Base-by-base conservation (phyloP, 1,140 invertebrate species). In the Drosophila nannoptera region DNA sequence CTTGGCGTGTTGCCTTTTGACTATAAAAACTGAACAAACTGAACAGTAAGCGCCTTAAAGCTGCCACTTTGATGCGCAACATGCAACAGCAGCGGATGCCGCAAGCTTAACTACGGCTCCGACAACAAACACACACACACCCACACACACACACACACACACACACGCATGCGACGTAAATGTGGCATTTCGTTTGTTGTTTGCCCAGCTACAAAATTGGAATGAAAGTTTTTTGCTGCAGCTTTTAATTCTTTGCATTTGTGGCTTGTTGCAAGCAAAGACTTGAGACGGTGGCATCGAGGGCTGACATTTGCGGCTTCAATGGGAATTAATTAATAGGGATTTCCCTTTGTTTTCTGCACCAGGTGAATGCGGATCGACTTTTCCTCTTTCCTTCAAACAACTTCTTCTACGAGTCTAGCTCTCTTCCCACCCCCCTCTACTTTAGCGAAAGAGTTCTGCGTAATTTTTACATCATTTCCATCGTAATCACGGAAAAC, bases 121-220 rank as follows among this genome's bases (percentile, higher is more conserved):
- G 54, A 55, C 68, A 61, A 45, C 63, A 73, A 53, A 75, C 63
- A 53, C 55, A 8, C 50, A 9, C 33, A 22, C 50, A 42, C 38
- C n/a, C 53, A 43, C 29, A 9, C 53, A 32, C 38, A 8, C 52
- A 12, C 36, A 8, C 52, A 42, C 8, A 42, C 36, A 54, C 33
- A 53, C 33, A 38, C n/a, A n/a, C 16, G 29, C 78, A 80, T 70
- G 75, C 74, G 76, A 80, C 80, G 80, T 77, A 68, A 80, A 73
- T 84, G 69, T 76, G 84, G 80, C 66, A 80, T 83, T 82, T 9
- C 67, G 80, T 83, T 78, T 77, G 78, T 83, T 82, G 75, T 56
- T 71, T 68, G 74, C 78, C 53, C 69, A 38, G 54, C 42, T 64
- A 49, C 43, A 36, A 62, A 59, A 60, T 54, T 59, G 22, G 35